A percentile compares a stretch with the other conserved stretches of the same genome.
Evolutionary conservation across 2,888 invertebrate genomes (phyloP).

Genomic region (Hololepta plana): DNA sequence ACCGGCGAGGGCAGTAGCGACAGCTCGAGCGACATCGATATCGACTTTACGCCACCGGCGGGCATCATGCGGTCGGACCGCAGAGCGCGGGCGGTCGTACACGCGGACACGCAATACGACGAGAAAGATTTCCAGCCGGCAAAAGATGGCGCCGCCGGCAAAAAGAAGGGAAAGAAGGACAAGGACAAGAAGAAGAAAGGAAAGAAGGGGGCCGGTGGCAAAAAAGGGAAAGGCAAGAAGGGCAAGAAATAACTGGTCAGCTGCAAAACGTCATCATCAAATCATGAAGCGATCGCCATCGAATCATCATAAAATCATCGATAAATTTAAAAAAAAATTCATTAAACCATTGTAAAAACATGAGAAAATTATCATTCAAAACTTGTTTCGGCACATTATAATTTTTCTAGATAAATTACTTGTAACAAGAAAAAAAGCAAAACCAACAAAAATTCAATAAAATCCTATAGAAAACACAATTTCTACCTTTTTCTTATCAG

Average conservation of each 20-base stretch:
- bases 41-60: constrained; percentile 53
- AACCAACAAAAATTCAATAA: no score
- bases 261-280: no score
- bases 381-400: no score
- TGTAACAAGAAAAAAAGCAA: no score
- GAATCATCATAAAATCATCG: no score
- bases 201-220: constrained; percentile 10
- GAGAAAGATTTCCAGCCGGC: constrained; percentile 32
- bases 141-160: constrained; percentile 11
- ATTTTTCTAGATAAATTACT: no score
- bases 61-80: constrained; percentile 43
- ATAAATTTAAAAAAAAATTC: no score
- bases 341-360: no score
- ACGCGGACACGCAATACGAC: constrained; percentile 43
- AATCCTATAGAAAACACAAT: no score
- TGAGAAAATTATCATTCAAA: no score
- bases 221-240: constrained; percentile 10
- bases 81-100: constrained; percentile 27
- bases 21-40: constrained; percentile 47
- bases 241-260: constrained; percentile 5
- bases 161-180: constrained; percentile 7
- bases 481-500: no score
- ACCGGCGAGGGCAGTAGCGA: constrained; percentile 31
- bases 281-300: no score
- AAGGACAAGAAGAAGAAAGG: constrained; percentile 7